Conservation (phyloP, 2,888 invertebrate genomes). For the Pristionchus maxplancki region DNA sequence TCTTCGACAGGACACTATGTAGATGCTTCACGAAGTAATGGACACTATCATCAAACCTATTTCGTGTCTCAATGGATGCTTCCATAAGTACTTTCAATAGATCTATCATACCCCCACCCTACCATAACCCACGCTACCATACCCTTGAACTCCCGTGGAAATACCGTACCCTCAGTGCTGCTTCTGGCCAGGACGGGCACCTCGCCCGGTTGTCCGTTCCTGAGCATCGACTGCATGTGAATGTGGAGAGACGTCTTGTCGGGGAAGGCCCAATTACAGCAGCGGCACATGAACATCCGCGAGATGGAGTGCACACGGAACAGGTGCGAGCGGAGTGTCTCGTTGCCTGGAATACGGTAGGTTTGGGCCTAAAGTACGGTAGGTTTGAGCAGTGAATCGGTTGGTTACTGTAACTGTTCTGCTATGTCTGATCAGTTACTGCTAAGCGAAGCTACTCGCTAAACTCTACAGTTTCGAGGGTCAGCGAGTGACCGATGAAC, state of each 20-base stretch:
- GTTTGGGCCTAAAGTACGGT: too few species aligned
- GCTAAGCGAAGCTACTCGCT: neutral
- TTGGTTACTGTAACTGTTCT: too few species aligned
- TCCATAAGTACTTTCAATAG: too few species aligned
- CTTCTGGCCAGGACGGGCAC: constrained; percentile 72
- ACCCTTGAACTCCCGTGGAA: neutral
- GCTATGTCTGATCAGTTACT: neutral
- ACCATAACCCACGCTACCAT: too few species aligned
- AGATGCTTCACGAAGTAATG: too few species aligned
- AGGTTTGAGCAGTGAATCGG: neutral
- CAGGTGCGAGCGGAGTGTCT: constrained; percentile 77
- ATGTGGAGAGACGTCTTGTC: constrained; percentile 75
- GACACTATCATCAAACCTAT: too few species aligned
- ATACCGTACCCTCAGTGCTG: constrained; percentile 65
- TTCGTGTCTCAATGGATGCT: too few species aligned
- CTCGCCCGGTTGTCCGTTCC: constrained; percentile 70
- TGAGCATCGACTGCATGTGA: constrained; percentile 72
- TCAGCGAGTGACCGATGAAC: neutral
- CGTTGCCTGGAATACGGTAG: constrained; percentile 71
- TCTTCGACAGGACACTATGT: too few species aligned
- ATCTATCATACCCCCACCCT: neutral
- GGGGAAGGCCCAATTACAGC: constrained; percentile 77
- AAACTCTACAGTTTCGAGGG: neutral
- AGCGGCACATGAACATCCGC: constrained; percentile 78
- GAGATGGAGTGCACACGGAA: constrained; percentile 76